Base-by-base conservation (phyloP, 1,140 invertebrate species). In the Solen grandis region DNA sequence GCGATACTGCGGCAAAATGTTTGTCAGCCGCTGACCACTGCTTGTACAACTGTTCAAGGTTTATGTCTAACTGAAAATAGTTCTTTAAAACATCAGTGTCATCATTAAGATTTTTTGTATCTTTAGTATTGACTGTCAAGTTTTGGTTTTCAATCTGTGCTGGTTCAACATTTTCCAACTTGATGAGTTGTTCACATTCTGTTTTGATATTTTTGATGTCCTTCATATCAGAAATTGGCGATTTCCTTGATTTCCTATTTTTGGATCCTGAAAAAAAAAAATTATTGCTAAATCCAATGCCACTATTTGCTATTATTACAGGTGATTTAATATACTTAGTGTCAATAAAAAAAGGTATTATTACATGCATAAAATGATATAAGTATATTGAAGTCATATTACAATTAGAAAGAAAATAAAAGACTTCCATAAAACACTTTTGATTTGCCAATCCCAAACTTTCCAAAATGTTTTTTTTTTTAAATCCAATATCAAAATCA, bases 11-110 rank as follows among this genome's bases (percentile, higher is more conserved):
- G 60, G 81, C 55, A 93, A 99, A 99, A 86, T 96, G 91, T 46
- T 92, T 83, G 93, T 99, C 97, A 27, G 89, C 93, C 52, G 89
- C 75, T 1, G 94, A 93, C 98, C 98, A 99, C 72, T 95, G 87
- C 76, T 94, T 85, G 87, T 98, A 96, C 74, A 96, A 93, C 52
- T 95, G 86, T 31, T 92, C 87, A 4, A 99, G 90, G 75, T 95
- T 94, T 38, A 96, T 91, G 82, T 90, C 70, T 14, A 93, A 83
- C 73, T 93, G 92, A 80, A 94, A 93, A 85, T 93, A 93, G 84
- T 93, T 89, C 50, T 55, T 82, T 55, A 93, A 76, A 54, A 90
- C 78, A 52, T 16, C 19, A 38, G 22, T 54, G n/a, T 77, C 72
- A 19, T 29, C 52, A 16, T 31, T 22, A 0, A 1, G 19, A 33